A percentile compares a stretch with the other conserved stretches of the same genome.
Conservation (phyloP, 2,888 invertebrate genomes). For the Malachius bipustulatus region DNA sequence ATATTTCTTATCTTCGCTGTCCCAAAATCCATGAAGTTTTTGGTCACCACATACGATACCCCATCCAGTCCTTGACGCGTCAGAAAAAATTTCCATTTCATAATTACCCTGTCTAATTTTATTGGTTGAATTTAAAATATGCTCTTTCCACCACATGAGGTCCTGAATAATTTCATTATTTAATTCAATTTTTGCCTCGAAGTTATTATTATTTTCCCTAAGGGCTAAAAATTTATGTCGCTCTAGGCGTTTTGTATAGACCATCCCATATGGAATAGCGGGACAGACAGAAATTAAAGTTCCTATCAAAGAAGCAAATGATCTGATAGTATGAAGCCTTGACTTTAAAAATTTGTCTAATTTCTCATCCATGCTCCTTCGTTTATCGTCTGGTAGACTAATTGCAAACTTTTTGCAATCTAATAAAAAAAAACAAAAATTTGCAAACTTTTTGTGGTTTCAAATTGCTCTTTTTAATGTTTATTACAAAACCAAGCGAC, state of each 20-base stretch:
- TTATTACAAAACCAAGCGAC: constrained; percentile 16
- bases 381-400: constrained; percentile 12
- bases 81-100: constrained; percentile 13
- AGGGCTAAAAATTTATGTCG: constrained; percentile 14
- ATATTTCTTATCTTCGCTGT: constrained; percentile 5
- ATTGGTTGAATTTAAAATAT: constrained; percentile 6
- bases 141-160: constrained; percentile 13
- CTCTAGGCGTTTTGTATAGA: constrained; percentile 15
- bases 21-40: constrained; percentile 12
- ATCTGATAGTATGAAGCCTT: constrained; percentile 14
- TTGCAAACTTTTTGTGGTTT: constrained; percentile 14
- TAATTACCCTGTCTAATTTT: constrained; percentile 9
- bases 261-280: constrained; percentile 15
- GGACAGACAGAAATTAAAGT: constrained; percentile 15
- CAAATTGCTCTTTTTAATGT: constrained; percentile 13
- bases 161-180: constrained; percentile 5
- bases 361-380: constrained; percentile 7
- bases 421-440: constrained; percentile 17
- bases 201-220: constrained; percentile 3
- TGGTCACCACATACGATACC: constrained; percentile 11
- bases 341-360: constrained; percentile 7
- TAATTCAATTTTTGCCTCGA: constrained; percentile 1
- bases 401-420: constrained; percentile 10
- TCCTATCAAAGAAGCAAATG: constrained; percentile 14
- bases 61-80: constrained; percentile 14